A percentile compares a stretch with the other conserved stretches of the same genome.
phyloP scores from a whole-genome alignment of 2,113 vertebrate species.

The human (Homo sapiens) region GRCh38 chr5:133780001-133780500 shows the following conservation, averaged over 20 bases:
- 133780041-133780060: not conserved
- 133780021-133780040: too few species aligned
- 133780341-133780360: not conserved
- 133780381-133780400: not conserved
- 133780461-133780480: not conserved
- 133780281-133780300: not conserved
- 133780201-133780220: not conserved
- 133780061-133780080: too few species aligned
- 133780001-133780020: not conserved
- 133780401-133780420: fast-evolving
- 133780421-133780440: not conserved
- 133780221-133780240: fast-evolving
- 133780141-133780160: not conserved
- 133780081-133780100: not conserved
- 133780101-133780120: not conserved
- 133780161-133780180: not conserved
- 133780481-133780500: not conserved
- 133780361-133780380: not conserved
- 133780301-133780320: not conserved
- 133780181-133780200: not conserved
- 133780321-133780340: too few species aligned
- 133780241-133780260: fast-evolving
- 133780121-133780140: not conserved
- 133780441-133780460: not conserved
- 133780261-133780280: fast-evolving